A percentile compares a stretch with the other conserved stretches of the same genome.
phyloP scores from a whole-genome alignment of 2,113 vertebrate genomes.

The Ursus arctos region DNA sequence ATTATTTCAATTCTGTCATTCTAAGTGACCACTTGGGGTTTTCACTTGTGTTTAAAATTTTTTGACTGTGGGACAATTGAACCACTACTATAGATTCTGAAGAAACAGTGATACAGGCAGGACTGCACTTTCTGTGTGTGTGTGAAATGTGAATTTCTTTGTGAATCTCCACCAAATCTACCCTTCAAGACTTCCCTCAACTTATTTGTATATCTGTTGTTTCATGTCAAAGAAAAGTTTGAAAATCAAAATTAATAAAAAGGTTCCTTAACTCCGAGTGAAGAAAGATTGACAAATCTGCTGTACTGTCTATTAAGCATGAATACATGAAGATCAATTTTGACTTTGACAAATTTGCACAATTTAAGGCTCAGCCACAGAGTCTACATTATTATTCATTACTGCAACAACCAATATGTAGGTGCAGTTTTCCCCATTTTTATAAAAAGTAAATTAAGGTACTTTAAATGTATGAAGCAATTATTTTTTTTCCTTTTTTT shows the following conservation, averaged over 20 bases:
- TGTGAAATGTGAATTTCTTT: conserved; percentile 9
- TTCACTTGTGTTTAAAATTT: background rate
- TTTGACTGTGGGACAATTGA: background rate
- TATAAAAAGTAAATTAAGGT: background rate
- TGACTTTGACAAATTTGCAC: background rate
- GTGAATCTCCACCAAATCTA: background rate
- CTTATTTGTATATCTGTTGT: background rate
- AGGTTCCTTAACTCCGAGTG: background rate
- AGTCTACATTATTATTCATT: conserved; percentile 4
- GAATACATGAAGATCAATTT: background rate
- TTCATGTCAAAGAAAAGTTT: conserved; percentile 23
- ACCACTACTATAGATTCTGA: background rate
- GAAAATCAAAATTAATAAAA: conserved; percentile 41
- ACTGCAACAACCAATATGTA: background rate
- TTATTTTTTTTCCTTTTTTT: background rate
- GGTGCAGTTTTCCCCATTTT: background rate
- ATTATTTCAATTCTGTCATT: conserved; percentile 7
- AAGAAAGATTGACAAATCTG: conserved; percentile 6
- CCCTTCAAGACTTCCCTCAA: background rate
- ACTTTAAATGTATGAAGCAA: conserved; percentile 24
- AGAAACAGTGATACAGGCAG: background rate
- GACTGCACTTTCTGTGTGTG: background rate
- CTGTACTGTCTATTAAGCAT: background rate
- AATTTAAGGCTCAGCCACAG: background rate
- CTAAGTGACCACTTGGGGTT: background rate